Evolutionary conservation across 2,113 vertebrate genomes (phyloP).

Genomic region (Perccottus glenii): DNA sequence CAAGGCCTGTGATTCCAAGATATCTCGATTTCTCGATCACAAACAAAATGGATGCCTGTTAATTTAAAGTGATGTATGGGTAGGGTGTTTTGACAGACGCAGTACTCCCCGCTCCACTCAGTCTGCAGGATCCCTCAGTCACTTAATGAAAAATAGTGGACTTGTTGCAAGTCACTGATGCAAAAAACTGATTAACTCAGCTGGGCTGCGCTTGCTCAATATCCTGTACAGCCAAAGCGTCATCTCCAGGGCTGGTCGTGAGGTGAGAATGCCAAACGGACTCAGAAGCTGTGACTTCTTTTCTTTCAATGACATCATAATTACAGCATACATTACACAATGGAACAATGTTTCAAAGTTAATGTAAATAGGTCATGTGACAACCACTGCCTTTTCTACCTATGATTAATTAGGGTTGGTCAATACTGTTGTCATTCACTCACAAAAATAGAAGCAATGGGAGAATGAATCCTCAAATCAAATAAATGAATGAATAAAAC

Average conservation of each 20-base stretch:
- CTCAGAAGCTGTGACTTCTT: not conserved
- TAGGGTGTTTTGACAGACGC: slow-evolving; percentile 58
- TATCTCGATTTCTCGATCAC: slow-evolving; percentile 11
- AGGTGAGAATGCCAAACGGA: slow-evolving; percentile 27
- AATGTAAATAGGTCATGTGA: no score
- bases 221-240: slow-evolving; percentile 62
- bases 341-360: no score
- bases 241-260: slow-evolving; percentile 37
- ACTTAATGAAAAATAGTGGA: slow-evolving; percentile 80
- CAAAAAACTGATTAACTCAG: slow-evolving; percentile 82
- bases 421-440: no score
- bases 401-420: no score
- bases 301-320: no score
- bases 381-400: no score
- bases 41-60: slow-evolving; percentile 37
- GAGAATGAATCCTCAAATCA: no score
- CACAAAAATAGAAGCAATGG: no score
- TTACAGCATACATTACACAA: no score
- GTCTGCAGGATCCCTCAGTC: slow-evolving; percentile 64
- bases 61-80: slow-evolving; percentile 43
- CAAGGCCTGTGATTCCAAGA: no score
- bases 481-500: no score
- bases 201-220: slow-evolving; percentile 55
- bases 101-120: slow-evolving; percentile 56
- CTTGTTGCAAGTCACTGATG: slow-evolving; percentile 78